Percentiles rank a stretch among this genome's conserved stretches.
phyloP scores from a whole-genome alignment of 2,888 invertebrate genomes.

The Apoda limacodes region DNA sequence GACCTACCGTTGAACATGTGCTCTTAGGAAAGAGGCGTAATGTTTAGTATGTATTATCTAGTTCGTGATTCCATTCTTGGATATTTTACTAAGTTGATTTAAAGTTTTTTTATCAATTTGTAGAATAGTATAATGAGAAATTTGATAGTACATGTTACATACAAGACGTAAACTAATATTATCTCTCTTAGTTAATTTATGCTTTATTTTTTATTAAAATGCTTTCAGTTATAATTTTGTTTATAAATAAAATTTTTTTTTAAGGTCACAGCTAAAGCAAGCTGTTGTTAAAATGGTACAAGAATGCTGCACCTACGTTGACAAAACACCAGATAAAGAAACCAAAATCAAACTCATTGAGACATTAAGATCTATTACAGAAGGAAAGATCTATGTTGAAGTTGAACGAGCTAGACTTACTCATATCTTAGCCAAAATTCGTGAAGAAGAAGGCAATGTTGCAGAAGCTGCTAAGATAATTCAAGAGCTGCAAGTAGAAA shows the following conservation, averaged over 20 bases:
- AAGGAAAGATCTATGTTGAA: slow-evolving; percentile 99
- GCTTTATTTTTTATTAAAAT: too few relatives aligned
- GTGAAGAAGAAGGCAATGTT: slow-evolving; percentile 86
- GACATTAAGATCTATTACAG: slow-evolving; percentile 93
- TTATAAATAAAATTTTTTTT: slow-evolving; percentile 6
- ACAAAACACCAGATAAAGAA: slow-evolving; percentile 91
- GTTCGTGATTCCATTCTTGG: too few relatives aligned
- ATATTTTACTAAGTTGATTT: too few relatives aligned
- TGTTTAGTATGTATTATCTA: too few relatives aligned
- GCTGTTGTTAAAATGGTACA: slow-evolving; percentile 98
- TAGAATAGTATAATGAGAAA: too few relatives aligned
- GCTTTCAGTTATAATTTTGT: background rate
- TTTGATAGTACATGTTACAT: too few relatives aligned
- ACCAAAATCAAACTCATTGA: slow-evolving; percentile 95
- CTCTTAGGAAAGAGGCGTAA: too few relatives aligned
- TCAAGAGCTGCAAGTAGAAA: slow-evolving; percentile 95
- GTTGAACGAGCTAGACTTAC: slow-evolving; percentile 97
- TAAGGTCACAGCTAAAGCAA: slow-evolving; percentile 91
- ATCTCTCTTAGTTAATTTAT: too few relatives aligned
- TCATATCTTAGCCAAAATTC: slow-evolving; percentile 86
- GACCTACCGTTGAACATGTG: too few relatives aligned
- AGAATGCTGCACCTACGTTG: slow-evolving; percentile 93
- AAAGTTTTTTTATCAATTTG: too few relatives aligned
- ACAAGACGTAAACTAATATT: too few relatives aligned
- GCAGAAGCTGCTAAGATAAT: slow-evolving; percentile 93